Evolutionary conservation across 2,797 vertebrate genomes (phyloP), one percentile per base, ranked within the genome.

Genomic region (Sciurus carolinensis): DNA sequence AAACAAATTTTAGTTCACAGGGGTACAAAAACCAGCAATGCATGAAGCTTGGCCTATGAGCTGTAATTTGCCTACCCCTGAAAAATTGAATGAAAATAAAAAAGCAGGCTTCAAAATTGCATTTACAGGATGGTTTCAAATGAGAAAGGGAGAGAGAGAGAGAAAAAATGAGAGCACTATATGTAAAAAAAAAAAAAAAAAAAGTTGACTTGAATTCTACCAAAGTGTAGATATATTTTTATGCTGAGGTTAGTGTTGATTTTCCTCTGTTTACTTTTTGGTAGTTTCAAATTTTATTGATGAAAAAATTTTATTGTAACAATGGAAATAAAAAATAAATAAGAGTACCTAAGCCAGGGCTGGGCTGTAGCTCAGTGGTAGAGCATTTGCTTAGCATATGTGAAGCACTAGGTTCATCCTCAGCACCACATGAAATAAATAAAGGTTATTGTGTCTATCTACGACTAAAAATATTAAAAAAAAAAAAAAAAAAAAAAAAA

Each of bases 301-400:
- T 52, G 1, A 10, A 20, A 87, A 39, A 50, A 83, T 73, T 90
- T 95, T 76, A 76, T 52, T 71, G 30, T 62, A 94, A 64, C 22
- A 17, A 90, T 77, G 33, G 33, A 62, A 90, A 96, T n/a, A 91
- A 85, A 76, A 42, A 88, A 81, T 39, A 88, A 72, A 82, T 75
- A 73, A 66, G 10, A 77, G 54, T 44, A 87, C 57, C 64, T 59
- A 71, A n/a, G 50, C 20, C 22, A 59, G 20, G 57, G 57, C 57
- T 59, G 57, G 57, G 57, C 20, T 22, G 20, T 59, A 24, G 7
- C 20, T 59, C 57, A 59, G 57, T 22, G 22, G 57, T 24, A 59
- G 20, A 59, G 22, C 57, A 24, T 18, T 59, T 24, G 50, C 50
- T 15, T 52, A 15, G 50, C 50, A 52, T 52, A 9, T 15, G 50